A percentile compares a stretch with the other conserved stretches of the same genome.
Evolutionary conservation across 92 coral and sea anemone genomes (phyloP).

Genomic region (Hydrozoanthus gracilis): DNA sequence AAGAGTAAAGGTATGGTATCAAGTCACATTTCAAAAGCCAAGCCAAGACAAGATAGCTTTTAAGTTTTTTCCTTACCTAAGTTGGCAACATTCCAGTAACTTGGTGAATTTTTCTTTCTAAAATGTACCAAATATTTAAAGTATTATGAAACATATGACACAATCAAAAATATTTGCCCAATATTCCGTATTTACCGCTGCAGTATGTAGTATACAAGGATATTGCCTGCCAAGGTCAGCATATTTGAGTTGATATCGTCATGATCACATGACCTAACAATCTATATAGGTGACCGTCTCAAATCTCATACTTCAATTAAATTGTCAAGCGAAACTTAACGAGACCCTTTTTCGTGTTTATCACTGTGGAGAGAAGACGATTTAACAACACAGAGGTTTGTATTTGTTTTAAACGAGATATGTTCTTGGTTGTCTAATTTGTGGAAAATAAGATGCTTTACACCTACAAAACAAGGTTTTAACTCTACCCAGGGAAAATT

Average conservation of each 20-base stretch:
- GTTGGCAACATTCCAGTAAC: too few relatives aligned
- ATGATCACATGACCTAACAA: constrained; percentile 1
- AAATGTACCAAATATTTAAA: too few relatives aligned
- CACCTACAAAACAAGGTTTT: neutral
- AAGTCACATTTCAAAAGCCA: too few relatives aligned
- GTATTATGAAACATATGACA: too few relatives aligned
- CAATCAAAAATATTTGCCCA: too few relatives aligned
- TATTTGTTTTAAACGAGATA: neutral
- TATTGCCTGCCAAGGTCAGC: neutral
- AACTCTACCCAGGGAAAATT: neutral
- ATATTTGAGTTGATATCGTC: neutral
- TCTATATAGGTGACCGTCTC: neutral
- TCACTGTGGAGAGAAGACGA: neutral
- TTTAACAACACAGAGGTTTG: constrained; percentile 6
- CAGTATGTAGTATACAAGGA: too few relatives aligned
- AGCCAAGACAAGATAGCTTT: too few relatives aligned
- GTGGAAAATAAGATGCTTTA: neutral
- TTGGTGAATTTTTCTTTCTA: too few relatives aligned
- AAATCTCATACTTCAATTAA: neutral
- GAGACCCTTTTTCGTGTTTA: neutral
- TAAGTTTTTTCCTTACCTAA: too few relatives aligned
- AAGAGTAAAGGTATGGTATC: too few relatives aligned
- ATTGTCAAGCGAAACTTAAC: constrained; percentile 1
- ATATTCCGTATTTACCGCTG: too few relatives aligned
- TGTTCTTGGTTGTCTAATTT: neutral